A percentile compares a stretch with the other conserved stretches of the same genome.
Evolutionary conservation across 2,888 invertebrate species (phyloP).

Genomic region (Nymphalis c-album): DNA sequence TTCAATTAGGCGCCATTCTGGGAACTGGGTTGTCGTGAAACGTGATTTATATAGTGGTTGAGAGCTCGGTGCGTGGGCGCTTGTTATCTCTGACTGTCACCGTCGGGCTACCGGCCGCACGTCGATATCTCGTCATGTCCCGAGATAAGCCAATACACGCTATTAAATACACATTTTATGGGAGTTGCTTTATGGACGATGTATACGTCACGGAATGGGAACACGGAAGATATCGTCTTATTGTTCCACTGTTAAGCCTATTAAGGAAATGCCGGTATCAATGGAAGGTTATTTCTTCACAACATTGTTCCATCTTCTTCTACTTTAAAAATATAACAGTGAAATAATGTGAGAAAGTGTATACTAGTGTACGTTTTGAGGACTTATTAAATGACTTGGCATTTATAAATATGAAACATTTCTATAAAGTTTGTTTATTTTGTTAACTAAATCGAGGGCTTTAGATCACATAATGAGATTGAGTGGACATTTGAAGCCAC

Average conservation of each 20-base stretch:
- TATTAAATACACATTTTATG: slow-evolving; percentile 55
- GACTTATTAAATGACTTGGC: neutral
- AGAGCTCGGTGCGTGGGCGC: slow-evolving; percentile 42
- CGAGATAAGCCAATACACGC: slow-evolving; percentile 55
- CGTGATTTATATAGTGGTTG: slow-evolving; percentile 35
- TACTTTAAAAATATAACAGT: slow-evolving; percentile 2
- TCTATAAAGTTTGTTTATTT: slow-evolving; percentile 26
- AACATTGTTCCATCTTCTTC: neutral
- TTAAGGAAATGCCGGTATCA: slow-evolving; percentile 20
- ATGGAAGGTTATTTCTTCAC: slow-evolving; percentile 8
- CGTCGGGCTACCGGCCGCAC: slow-evolving; percentile 48
- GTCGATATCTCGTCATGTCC: slow-evolving; percentile 58
- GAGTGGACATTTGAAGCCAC: slow-evolving; percentile 21
- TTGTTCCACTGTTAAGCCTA: slow-evolving; percentile 28
- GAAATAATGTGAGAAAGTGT: neutral
- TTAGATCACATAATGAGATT: slow-evolving; percentile 23
- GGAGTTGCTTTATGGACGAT: slow-evolving; percentile 33
- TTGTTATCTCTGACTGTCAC: slow-evolving; percentile 64
- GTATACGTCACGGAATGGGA: slow-evolving; percentile 31
- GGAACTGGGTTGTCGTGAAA: slow-evolving; percentile 25
- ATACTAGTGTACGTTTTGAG: neutral
- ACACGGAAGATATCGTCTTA: slow-evolving; percentile 28
- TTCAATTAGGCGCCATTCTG: slow-evolving; percentile 41
- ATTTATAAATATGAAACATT: slow-evolving; percentile 12
- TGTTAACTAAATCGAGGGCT: slow-evolving; percentile 18